Conservation (phyloP, 2,888 invertebrate species). For the Agriopis marginaria region DNA sequence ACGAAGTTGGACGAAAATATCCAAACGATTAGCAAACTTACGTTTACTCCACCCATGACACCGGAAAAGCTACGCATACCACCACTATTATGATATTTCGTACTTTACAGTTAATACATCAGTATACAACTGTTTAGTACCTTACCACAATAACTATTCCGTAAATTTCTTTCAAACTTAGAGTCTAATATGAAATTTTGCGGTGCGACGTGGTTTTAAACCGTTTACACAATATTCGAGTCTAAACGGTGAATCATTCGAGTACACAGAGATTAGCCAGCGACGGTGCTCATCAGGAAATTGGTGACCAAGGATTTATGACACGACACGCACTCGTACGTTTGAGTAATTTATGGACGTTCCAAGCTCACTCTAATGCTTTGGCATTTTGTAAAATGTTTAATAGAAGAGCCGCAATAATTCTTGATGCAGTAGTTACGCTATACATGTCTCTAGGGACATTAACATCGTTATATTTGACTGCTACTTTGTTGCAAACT, state of each 20-base stretch:
- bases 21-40: background rate
- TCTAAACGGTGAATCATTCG: slow-evolving; percentile 43
- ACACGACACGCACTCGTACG: slow-evolving; percentile 38
- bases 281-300: slow-evolving; percentile 44
- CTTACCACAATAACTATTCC: slow-evolving; percentile 19
- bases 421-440: background rate
- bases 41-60: slow-evolving; percentile 14
- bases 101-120: slow-evolving; percentile 33
- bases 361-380: slow-evolving; percentile 27
- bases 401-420: slow-evolving; percentile 4
- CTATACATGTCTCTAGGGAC: background rate
- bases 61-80: slow-evolving; percentile 47
- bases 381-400: slow-evolving; percentile 22
- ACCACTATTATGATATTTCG: slow-evolving; percentile 44
- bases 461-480: background rate
- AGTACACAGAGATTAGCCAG: slow-evolving; percentile 45
- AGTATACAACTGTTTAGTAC: slow-evolving; percentile 19
- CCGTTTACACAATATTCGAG: slow-evolving; percentile 7
- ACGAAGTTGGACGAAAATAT: background rate
- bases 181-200: background rate
- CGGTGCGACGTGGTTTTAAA: slow-evolving; percentile 16
- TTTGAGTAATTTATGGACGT: slow-evolving; percentile 45
- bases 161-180: slow-evolving; percentile 2
- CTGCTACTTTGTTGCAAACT: background rate
- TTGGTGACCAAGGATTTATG: slow-evolving; percentile 49